Base-by-base conservation (phyloP, 2,113 vertebrate genomes). In the Sander vitreus region DNA sequence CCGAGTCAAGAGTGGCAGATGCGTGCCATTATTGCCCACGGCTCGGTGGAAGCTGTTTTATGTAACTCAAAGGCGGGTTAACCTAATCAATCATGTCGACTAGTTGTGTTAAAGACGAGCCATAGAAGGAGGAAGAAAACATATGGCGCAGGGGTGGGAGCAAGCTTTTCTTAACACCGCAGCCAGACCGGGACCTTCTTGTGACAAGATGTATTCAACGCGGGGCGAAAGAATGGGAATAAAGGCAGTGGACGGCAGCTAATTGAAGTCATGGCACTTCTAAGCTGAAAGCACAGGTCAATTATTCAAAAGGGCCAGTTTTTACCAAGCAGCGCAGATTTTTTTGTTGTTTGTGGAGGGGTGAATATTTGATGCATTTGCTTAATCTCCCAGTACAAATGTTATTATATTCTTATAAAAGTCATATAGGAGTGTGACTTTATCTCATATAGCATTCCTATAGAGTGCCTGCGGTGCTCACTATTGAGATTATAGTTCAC, bases 61-160 rank as follows among this genome's bases (percentile, higher is more conserved):
- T 92, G 91, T 85, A 59, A 85, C 66, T 84, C 85, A 89, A 89
- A 93, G 94, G 95, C 93, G 94, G 94, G 93, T 93, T 93, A 88
- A 90, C 89, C 94, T 93, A 95, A 96, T 96, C 95, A 96, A 96
- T 96, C 95, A 96, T 80, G 92, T 93, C 91, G 91, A 95, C 93
- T 91, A 88, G 94, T 94, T 94, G 94, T 93, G 93, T 93, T 94
- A 87, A 93, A 76, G 95, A 93, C 94, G 89, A 92, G 89, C 85
- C 86, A 81, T 84, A 78, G 76, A 55, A 74, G 75, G 78, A 82
- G 87, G 76, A 84, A 73, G 85, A 78, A 93, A 95, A 93, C 95
- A 96, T 96, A 96, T 96, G 95, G 95, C 89, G 89, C 76, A 62
- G 91, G 91, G 92, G 82, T 55, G 93, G 89, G 78, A 73, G 87